These are phyloP conservation scores for Heterodera schachtii DNA, from an alignment of 1,140 invertebrate genomes.

Conservation along the genomic window DNA sequence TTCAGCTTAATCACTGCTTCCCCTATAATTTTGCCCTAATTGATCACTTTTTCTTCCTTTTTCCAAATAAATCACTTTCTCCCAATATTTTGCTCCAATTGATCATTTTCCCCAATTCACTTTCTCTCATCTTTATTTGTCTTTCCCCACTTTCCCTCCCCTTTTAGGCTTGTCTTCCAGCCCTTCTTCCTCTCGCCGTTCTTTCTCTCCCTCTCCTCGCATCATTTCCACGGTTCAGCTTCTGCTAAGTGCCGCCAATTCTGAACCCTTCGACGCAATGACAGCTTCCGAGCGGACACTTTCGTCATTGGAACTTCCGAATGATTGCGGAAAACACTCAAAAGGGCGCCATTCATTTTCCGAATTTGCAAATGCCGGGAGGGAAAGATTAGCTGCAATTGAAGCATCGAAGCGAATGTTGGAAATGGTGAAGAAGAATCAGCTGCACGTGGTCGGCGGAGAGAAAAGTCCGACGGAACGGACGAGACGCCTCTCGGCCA, in stretches of 20 bases:
- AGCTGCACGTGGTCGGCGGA: not conserved
- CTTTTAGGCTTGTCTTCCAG: not conserved
- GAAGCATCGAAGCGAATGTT: conserved; percentile 8
- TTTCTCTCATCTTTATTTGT: no score
- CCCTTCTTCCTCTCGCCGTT: not conserved
- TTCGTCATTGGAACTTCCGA: not conserved
- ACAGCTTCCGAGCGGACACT: not conserved
- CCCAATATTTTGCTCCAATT: no score
- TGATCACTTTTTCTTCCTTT: no score
- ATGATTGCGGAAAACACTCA: not conserved
- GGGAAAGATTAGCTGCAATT: not conserved
- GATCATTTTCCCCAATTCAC: no score
- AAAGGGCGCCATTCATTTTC: not conserved
- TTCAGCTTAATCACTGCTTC: not conserved
- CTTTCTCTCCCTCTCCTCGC: not conserved
- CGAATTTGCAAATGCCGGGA: not conserved
- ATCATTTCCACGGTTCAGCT: not conserved
- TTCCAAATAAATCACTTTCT: no score
- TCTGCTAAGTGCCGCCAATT: not conserved
- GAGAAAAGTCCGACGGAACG: not conserved
- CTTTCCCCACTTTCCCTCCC: not conserved
- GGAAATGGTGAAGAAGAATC: not conserved
- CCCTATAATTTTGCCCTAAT: no score
- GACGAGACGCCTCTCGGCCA: not conserved
- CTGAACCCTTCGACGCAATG: not conserved